Evolutionary conservation across 53 echinoderm and acorn worm species (phyloP).

Genomic region (Crossaster papposus): DNA sequence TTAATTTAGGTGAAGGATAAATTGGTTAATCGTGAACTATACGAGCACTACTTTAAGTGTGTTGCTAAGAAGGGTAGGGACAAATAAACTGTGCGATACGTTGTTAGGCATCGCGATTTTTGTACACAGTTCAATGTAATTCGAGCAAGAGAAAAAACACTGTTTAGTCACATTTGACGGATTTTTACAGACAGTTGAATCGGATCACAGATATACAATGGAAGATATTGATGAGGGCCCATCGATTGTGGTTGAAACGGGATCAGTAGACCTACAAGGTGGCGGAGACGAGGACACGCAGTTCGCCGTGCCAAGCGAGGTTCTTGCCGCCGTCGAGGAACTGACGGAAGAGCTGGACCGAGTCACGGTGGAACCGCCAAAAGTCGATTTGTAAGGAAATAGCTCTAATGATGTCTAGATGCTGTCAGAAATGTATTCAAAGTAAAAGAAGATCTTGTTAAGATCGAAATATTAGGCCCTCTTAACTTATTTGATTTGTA

Average conservation of each 20-base stretch:
- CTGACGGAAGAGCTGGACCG: conserved; percentile 89
- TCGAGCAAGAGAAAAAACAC: not conserved
- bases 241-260: conserved; percentile 79
- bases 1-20: not conserved
- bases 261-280: conserved; percentile 29
- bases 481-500: too few relatives aligned
- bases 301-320: conserved; percentile 67
- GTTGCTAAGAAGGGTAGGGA: conserved; percentile 51
- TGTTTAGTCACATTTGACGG: not conserved
- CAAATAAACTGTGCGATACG: not conserved
- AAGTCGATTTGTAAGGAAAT: conserved; percentile 82
- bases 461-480: too few relatives aligned
- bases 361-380: conserved; percentile 79
- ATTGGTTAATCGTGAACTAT: not conserved
- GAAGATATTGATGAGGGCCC: conserved; percentile 76
- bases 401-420: not conserved
- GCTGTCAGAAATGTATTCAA: too few relatives aligned
- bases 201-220: conserved; percentile 8
- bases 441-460: too few relatives aligned
- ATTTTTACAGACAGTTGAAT: not conserved
- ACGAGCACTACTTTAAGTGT: conserved; percentile 29
- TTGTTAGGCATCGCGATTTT: conserved; percentile 36
- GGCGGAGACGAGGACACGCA: not conserved
- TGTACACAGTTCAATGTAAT: conserved; percentile 10
- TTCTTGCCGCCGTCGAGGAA: conserved; percentile 75